Evolutionary conservation across 2,113 vertebrate species (phyloP).

Genomic region (Guaruba guarouba): DNA sequence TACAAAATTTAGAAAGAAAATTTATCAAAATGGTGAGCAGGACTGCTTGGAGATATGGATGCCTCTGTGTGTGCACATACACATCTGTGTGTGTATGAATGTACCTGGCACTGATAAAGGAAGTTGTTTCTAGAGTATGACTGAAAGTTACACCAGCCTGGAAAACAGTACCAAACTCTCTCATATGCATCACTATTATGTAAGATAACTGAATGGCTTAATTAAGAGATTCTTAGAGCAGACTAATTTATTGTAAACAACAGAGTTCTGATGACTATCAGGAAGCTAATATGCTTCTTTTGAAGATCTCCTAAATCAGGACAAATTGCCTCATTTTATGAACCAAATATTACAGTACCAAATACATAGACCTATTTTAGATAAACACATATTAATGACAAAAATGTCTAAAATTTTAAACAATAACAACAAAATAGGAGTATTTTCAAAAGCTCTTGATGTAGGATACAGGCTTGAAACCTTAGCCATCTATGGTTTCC

Average conservation of each 20-base stretch:
- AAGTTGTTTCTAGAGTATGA: neutral
- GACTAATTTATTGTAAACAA: neutral
- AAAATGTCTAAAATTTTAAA: neutral
- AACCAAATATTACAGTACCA: neutral
- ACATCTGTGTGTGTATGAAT: neutral
- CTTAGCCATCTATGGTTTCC: neutral
- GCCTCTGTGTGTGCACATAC: rapidly evolving
- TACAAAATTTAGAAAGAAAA: neutral
- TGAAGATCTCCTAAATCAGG: neutral
- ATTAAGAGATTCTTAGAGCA: neutral
- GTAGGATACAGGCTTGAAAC: neutral
- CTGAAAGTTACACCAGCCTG: neutral
- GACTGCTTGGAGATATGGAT: neutral
- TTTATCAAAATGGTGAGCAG: neutral
- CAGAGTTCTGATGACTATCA: neutral
- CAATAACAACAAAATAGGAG: neutral
- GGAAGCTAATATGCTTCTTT: neutral
- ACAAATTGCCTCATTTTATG: neutral
- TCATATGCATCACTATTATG: neutral
- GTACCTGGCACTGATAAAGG: neutral
- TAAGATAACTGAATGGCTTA: neutral
- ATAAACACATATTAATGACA: neutral
- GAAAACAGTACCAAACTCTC: neutral
- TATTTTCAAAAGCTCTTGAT: neutral
- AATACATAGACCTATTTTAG: neutral